Conservation (phyloP, 2,113 vertebrate species). For the Pyxicephalus adspersus region DNA sequence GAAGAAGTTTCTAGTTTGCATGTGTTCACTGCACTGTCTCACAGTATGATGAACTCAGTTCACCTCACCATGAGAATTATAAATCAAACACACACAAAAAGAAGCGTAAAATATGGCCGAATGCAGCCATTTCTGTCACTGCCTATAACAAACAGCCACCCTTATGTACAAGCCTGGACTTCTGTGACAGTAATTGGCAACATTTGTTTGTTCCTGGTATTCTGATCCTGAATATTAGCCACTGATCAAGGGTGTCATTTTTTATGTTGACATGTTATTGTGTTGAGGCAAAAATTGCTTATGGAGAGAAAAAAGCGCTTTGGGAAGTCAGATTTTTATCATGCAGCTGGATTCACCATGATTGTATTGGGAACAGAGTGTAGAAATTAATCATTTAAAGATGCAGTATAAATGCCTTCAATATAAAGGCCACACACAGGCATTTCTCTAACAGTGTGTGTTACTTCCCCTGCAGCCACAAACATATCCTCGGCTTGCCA, state of each 20-base stretch:
- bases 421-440: conserved; percentile 47
- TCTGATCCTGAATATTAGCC: conserved; percentile 50
- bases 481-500: conserved; percentile 41
- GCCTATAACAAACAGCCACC: conserved; percentile 38
- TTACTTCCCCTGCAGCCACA: conserved; percentile 38
- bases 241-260: conserved; percentile 32
- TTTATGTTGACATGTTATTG: conserved; percentile 52
- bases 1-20: neutral
- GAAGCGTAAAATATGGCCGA: conserved; percentile 19
- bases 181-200: conserved; percentile 36
- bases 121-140: conserved; percentile 31
- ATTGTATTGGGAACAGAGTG: conserved; percentile 35
- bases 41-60: neutral
- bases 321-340: conserved; percentile 29
- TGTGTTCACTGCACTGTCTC: conserved; percentile 5
- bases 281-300: conserved; percentile 46
- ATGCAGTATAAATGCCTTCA: conserved; percentile 41
- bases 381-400: conserved; percentile 50
- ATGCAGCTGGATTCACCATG: conserved; percentile 34
- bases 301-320: neutral
- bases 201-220: conserved; percentile 37
- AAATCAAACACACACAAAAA: conserved; percentile 32
- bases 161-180: conserved; percentile 2
- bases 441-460: conserved; percentile 30
- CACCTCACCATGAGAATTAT: conserved; percentile 1